Evolutionary conservation across 1,140 invertebrate genomes (phyloP), one percentile per base, ranked within the genome.

Genomic region (Pteromalus puparum): DNA sequence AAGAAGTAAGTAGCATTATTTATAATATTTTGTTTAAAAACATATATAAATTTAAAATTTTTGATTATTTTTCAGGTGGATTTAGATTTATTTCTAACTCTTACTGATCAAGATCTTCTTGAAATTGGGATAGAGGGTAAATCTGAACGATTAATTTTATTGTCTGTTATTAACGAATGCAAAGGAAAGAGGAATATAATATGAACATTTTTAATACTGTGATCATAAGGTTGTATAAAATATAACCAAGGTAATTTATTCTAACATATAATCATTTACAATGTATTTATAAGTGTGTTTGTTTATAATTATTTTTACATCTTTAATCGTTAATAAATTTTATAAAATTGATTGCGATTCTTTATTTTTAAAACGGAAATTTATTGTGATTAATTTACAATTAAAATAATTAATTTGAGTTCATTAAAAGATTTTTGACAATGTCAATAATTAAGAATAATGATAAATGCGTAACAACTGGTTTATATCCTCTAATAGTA

Each of bases 101-200:
- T 93, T 21, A 89, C 75, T 81, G 86, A 92, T 83, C 34, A 88
- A 10, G 92, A 93, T 86, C 87, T 93, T 65, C 85, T 87, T 67
- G 91, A 91, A 67, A 91, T 93, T 85, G 92, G 92, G 82, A 90
- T 93, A 70, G 28, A 89, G 46, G 81, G 83, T 75, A 87, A 91
- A 65, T 72, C 18, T 46, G 92, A 93, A 65, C 90, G 91, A 84
- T 81, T 83, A 72, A 80, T 84, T 67, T 76, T 92, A 85, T 70
- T 91, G 30, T 73, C 87, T 26, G 88, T 88, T 21, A 89, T 91
- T 87, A 85, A 82, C 4, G 88, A 89, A 67, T 89, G 85, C 73
- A 90, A 86, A 46, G 84, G 76, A 67, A 42, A 42, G 38, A 42
- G 38, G 9, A 80, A 67, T 18, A 28, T 70, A 72, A 28, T 30